These are phyloP conservation scores for Cydia splendana DNA, from an alignment of 1,140 invertebrate genomes.

Conservation along the genomic window DNA sequence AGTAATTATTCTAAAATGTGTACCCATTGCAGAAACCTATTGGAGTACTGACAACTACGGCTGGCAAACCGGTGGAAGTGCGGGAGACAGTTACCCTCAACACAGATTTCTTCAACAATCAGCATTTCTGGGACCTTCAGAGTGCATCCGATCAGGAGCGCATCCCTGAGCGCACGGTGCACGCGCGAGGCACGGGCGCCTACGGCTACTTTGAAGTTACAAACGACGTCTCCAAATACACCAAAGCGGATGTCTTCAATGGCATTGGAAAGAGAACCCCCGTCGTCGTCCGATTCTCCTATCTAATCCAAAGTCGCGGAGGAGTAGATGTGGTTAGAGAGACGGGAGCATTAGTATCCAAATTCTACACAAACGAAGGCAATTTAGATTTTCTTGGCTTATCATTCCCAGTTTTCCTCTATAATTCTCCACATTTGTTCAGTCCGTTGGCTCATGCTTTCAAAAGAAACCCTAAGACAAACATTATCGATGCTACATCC, in stretches of 20 bases:
- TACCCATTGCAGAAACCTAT: neutral
- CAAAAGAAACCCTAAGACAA: slow-evolving; percentile 84
- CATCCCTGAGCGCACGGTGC: slow-evolving; percentile 95
- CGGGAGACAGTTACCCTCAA: neutral
- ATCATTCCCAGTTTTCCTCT: slow-evolving; percentile 86
- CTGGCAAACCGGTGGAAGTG: neutral
- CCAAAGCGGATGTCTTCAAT: slow-evolving; percentile 91
- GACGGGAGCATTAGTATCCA: slow-evolving; percentile 84
- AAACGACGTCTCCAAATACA: slow-evolving; percentile 92
- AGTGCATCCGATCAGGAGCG: slow-evolving; percentile 80
- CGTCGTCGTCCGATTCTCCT: slow-evolving; percentile 85
- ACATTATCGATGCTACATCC: slow-evolving; percentile 87
- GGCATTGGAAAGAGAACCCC: slow-evolving; percentile 92
- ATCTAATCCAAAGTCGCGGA: slow-evolving; percentile 90
- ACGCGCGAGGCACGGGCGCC: slow-evolving; percentile 95
- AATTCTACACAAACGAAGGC: slow-evolving; percentile 87
- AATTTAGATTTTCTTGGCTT: slow-evolving; percentile 86
- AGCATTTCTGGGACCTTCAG: neutral
- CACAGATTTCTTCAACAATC: neutral
- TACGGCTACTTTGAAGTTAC: slow-evolving; percentile 97
- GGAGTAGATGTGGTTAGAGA: slow-evolving; percentile 88
- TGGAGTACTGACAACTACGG: neutral
- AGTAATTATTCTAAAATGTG: too few relatives aligned
- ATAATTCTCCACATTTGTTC: slow-evolving; percentile 84
- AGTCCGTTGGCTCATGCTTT: slow-evolving; percentile 80